These are phyloP conservation scores for Macropis europaea DNA, from an alignment of 2,888 invertebrate genomes.

Conservation along the genomic window DNA sequence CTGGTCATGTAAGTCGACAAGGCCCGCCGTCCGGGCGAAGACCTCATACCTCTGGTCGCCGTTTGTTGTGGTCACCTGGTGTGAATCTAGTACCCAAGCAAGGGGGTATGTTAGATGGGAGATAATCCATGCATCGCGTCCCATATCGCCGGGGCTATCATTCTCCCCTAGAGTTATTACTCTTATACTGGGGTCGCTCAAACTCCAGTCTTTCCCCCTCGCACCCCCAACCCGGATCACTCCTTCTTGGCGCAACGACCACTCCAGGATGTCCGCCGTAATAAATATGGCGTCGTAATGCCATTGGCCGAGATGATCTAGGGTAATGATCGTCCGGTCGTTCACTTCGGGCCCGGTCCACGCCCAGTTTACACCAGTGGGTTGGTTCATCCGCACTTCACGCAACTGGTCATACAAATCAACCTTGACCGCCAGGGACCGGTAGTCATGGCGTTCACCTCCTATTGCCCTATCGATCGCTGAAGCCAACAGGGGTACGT, in stretches of 20 bases:
- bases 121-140: not conserved
- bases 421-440: not conserved
- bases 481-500: not conserved
- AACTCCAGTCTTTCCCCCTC: not conserved
- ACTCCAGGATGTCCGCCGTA: not conserved
- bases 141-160: not conserved
- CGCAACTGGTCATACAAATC: not conserved
- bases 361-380: not conserved
- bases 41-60: not conserved
- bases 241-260: not conserved
- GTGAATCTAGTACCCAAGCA: not conserved
- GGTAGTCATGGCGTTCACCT: not conserved
- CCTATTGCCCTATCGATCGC: not conserved
- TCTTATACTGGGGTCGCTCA: not conserved
- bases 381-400: not conserved
- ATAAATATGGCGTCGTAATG: not conserved
- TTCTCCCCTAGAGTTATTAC: not conserved
- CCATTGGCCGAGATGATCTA: not conserved
- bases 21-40: not conserved
- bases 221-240: not conserved
- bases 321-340: not conserved
- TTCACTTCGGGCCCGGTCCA: not conserved
- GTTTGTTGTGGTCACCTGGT: rapidly evolving
- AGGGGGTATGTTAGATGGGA: not conserved
- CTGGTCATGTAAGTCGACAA: not conserved